Percentiles rank a stretch among this genome's conserved stretches.
These are phyloP conservation scores for Nasua narica DNA, from an alignment of 2,797 vertebrate genomes.

Conservation along the genomic window DNA sequence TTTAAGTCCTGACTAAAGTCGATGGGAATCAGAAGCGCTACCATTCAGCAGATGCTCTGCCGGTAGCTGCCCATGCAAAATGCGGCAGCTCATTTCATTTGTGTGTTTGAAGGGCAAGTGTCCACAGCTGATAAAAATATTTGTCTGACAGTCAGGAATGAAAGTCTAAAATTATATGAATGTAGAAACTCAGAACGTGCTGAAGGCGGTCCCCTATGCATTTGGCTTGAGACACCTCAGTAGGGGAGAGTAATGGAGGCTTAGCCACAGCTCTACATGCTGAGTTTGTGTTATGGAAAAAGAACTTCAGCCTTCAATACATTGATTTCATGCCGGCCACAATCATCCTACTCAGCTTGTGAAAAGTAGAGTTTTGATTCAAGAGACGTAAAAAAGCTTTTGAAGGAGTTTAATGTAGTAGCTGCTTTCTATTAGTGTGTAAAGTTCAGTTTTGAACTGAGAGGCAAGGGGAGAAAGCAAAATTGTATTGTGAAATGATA, in stretches of 20 bases:
- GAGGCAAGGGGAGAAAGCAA: neutral
- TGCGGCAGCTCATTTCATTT: neutral
- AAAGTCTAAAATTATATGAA: neutral
- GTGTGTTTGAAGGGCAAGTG: constrained; percentile 9
- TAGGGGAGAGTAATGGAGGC: neutral
- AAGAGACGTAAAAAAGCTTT: constrained; percentile 46
- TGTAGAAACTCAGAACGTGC: neutral
- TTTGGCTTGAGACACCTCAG: neutral
- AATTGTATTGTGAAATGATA: neutral
- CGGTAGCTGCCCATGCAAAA: neutral
- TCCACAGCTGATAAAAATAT: neutral
- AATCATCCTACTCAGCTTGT: constrained; percentile 1
- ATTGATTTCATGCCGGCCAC: neutral
- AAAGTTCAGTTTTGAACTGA: constrained; percentile 49
- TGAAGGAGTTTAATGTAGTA: constrained; percentile 39
- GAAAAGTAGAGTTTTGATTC: constrained; percentile 64
- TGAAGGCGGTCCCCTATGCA: neutral
- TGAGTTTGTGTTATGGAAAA: constrained; percentile 6
- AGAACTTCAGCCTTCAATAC: neutral
- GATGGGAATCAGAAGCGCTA: neutral
- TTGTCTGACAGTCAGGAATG: neutral
- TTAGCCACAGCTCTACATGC: neutral
- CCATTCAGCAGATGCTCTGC: neutral
- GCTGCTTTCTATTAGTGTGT: constrained; percentile 51
- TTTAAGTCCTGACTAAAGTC: neutral